A percentile compares a stretch with the other conserved stretches of the same genome.
These are phyloP conservation scores for Etia nguti DNA, from an alignment of 2,113 vertebrate genomes.

Conservation along the genomic window DNA sequence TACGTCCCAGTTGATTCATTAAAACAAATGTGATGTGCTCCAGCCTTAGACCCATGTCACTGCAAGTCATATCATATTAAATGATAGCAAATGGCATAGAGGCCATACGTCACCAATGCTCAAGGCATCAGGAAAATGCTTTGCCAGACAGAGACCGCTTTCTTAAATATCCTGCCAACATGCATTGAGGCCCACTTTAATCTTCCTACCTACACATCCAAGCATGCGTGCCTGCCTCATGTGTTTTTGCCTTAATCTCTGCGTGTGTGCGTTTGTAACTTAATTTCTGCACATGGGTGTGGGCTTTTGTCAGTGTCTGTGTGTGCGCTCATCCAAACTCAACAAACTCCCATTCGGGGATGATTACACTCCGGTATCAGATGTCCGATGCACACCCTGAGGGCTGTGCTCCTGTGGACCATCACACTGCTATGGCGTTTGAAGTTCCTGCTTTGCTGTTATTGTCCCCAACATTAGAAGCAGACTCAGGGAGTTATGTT, in stretches of 20 bases:
- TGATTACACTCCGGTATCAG: conserved; percentile 44
- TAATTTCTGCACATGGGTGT: conserved; percentile 24
- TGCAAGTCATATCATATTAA: background rate
- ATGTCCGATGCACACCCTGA: conserved; percentile 35
- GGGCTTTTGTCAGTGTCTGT: conserved; percentile 12
- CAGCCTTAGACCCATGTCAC: background rate
- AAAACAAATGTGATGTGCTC: background rate
- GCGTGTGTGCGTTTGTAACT: background rate
- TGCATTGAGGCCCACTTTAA: conserved; percentile 11
- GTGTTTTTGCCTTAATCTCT: background rate
- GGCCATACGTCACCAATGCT: background rate
- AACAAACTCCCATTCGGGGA: conserved; percentile 33
- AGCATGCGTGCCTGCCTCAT: background rate
- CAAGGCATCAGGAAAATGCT: background rate
- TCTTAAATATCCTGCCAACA: conserved; percentile 48
- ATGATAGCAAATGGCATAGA: background rate
- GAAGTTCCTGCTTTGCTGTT: conserved; percentile 36
- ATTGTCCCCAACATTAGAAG: conserved; percentile 41
- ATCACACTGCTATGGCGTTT: conserved; percentile 44
- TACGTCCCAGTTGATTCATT: background rate
- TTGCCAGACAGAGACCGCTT: conserved; percentile 10
- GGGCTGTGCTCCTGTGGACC: conserved; percentile 58
- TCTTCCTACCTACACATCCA: conserved; percentile 16
- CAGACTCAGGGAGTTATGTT: conserved; percentile 26
- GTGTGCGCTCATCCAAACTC: conserved; percentile 20